Evolutionary conservation across 2,888 invertebrate species (phyloP).

Genomic region (Zygogramma bicolorata): DNA sequence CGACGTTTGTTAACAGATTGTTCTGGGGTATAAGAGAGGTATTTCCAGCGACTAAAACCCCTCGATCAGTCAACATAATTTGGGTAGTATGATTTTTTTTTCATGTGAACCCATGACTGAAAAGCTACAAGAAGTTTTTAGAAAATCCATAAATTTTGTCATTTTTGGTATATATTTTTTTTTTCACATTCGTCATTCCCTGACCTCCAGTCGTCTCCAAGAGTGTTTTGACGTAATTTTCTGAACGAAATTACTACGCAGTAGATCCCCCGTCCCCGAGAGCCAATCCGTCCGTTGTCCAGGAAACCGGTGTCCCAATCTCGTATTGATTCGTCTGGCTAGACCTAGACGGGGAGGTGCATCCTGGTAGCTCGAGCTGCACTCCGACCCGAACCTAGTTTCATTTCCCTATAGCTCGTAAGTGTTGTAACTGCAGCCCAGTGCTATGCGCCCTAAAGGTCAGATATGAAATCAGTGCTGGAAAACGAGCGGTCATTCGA

Average conservation of each 20-base stretch:
- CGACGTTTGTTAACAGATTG: no score
- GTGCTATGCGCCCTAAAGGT: slow-evolving; percentile 15
- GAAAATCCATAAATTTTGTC: no score
- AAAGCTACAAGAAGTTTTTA: no score
- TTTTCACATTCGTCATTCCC: neutral
- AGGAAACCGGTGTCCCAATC: slow-evolving; percentile 43
- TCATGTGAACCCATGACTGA: no score
- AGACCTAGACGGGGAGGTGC: slow-evolving; percentile 39
- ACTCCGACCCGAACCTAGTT: slow-evolving; percentile 30
- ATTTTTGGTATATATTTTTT: no score
- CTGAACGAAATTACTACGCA: neutral
- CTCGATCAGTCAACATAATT: no score
- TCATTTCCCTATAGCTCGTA: slow-evolving; percentile 41
- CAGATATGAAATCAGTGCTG: neutral
- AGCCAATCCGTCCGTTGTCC: slow-evolving; percentile 30
- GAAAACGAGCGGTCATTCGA: neutral
- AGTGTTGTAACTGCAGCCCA: slow-evolving; percentile 36
- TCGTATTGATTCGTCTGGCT: slow-evolving; percentile 45
- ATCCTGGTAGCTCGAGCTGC: slow-evolving; percentile 37
- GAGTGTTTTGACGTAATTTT: neutral
- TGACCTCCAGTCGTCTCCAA: neutral
- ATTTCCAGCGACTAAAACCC: no score
- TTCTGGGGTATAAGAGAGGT: no score
- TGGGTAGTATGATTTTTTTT: no score
- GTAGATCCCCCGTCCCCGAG: slow-evolving; percentile 25